phyloP scores from a whole-genome alignment of 1,140 invertebrate genomes.

The Drosophila lacertosa region DNA sequence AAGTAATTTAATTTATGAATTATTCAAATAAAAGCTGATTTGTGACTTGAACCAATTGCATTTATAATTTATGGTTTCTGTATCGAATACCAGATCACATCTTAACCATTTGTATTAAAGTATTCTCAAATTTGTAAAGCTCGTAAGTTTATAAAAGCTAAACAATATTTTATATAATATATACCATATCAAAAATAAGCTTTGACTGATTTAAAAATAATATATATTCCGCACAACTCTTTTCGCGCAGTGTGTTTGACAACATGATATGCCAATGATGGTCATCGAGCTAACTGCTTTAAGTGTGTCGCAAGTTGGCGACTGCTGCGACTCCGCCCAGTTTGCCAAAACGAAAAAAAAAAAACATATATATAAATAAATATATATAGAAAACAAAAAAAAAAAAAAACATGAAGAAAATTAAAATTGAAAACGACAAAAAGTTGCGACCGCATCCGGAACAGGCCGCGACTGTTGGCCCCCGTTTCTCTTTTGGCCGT shows the following conservation, averaged over 20 bases:
- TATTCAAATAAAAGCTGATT: no score
- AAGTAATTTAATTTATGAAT: no score
- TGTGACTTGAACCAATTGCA: no score
- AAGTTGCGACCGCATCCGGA: conserved; percentile 78
- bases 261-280: conserved; percentile 76
- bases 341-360: conserved; percentile 20
- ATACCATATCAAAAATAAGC: no score
- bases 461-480: conserved; percentile 51
- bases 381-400: conserved; percentile 7
- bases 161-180: no score
- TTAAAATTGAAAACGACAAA: conserved; percentile 79
- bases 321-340: conserved; percentile 12
- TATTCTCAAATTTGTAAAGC: no score
- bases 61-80: no score
- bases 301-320: conserved; percentile 54
- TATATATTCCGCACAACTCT: no score
- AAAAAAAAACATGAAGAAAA: conserved; percentile 35
- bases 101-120: no score
- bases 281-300: conserved; percentile 75
- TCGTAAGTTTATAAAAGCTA: no score
- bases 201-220: no score
- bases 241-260: conserved; percentile 24
- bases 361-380: neutral
- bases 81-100: no score
- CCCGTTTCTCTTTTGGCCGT: conserved; percentile 22